These are phyloP conservation scores for Limnephilus rhombicus DNA, from an alignment of 2,888 invertebrate species.

Conservation along the genomic window DNA sequence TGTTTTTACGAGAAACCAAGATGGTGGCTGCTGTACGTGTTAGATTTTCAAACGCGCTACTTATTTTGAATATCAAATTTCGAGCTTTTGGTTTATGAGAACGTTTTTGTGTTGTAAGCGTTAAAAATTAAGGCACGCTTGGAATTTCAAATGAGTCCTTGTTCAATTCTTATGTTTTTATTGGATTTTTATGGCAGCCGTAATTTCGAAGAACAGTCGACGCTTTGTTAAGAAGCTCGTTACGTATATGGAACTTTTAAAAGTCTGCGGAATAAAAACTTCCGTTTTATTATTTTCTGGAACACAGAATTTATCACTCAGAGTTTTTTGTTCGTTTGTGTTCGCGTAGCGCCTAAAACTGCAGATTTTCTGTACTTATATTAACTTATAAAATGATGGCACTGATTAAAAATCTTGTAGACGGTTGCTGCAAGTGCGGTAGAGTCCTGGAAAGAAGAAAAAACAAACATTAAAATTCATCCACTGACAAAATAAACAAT, in stretches of 20 bases:
- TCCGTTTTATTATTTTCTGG: background rate
- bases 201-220: constrained; percentile 2
- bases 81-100: constrained; percentile 14
- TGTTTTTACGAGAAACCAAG: constrained; percentile 38
- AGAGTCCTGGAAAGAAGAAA: constrained; percentile 21
- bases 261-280: background rate
- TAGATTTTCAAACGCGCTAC: constrained; percentile 43
- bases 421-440: constrained; percentile 26
- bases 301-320: constrained; percentile 12
- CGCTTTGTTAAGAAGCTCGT: constrained; percentile 26
- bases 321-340: background rate
- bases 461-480: constrained; percentile 22
- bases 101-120: constrained; percentile 47
- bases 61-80: constrained; percentile 45
- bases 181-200: constrained; percentile 32
- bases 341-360: background rate
- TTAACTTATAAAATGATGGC: constrained; percentile 16
- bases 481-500: background rate
- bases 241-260: constrained; percentile 18
- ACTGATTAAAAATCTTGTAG: constrained; percentile 10
- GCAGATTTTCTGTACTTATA: background rate
- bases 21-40: constrained; percentile 49
- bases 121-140: constrained; percentile 50
- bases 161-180: constrained; percentile 51
- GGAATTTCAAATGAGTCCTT: constrained; percentile 54